phyloP scores from a whole-genome alignment of 2,113 vertebrate species.

The Notothenia rossii region DNA sequence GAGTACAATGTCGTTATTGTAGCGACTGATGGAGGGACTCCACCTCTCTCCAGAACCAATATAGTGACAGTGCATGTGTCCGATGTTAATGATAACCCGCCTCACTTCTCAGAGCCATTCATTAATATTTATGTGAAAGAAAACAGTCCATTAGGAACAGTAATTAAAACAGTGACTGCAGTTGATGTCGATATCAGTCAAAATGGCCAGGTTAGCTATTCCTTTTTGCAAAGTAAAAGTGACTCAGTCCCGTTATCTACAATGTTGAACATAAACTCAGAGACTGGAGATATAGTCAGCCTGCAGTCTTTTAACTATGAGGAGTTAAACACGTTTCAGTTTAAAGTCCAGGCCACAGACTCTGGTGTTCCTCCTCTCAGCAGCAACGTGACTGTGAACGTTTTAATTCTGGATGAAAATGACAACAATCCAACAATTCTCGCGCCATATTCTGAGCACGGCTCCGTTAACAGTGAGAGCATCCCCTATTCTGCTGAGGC shows the following conservation, averaged over 20 bases:
- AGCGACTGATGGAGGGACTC: constrained; percentile 63
- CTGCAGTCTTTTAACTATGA: too few relatives aligned
- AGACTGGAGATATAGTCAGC: too few relatives aligned
- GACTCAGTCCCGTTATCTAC: constrained; percentile 72
- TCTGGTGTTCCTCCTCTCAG: too few relatives aligned
- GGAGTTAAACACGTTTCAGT: too few relatives aligned
- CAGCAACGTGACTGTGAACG: too few relatives aligned
- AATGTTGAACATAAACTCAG: too few relatives aligned
- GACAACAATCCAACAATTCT: too few relatives aligned
- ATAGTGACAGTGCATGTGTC: constrained; percentile 54
- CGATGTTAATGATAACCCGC: constrained; percentile 87
- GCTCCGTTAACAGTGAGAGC: too few relatives aligned
- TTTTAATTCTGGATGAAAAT: too few relatives aligned
- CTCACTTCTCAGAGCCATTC: constrained; percentile 55
- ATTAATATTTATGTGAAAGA: constrained; percentile 72
- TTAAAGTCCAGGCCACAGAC: too few relatives aligned
- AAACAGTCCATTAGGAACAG: constrained; percentile 58
- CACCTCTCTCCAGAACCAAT: constrained; percentile 55
- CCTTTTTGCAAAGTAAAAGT: constrained; percentile 73
- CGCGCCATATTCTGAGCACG: too few relatives aligned
- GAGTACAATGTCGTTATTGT: constrained; percentile 67
- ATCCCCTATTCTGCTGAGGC: too few relatives aligned
- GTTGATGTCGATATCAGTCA: constrained; percentile 40
- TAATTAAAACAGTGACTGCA: constrained; percentile 46
- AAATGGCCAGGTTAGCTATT: constrained; percentile 85